phyloP scores from a whole-genome alignment of 2,888 invertebrate genomes.

The Nymphalis urticae region DNA sequence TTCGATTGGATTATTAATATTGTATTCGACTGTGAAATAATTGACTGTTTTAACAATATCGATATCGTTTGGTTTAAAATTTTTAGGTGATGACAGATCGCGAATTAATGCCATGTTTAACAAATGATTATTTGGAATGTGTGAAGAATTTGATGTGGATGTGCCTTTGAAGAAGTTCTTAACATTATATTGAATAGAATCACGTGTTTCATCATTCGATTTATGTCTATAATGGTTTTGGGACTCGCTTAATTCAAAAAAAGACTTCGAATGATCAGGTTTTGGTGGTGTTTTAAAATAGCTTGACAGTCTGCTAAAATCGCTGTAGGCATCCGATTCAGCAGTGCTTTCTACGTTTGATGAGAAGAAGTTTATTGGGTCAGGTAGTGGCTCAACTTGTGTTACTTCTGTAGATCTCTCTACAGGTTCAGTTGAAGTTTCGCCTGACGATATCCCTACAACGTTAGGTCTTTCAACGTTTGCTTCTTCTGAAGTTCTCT shows the following conservation, averaged over 20 bases:
- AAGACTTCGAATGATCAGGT: slow-evolving; percentile 70
- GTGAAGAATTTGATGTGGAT: slow-evolving; percentile 25
- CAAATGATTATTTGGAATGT: slow-evolving; percentile 48
- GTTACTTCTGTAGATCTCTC: slow-evolving; percentile 20
- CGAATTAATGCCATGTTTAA: slow-evolving; percentile 56
- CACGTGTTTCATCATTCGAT: slow-evolving; percentile 28
- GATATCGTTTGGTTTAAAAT: slow-evolving; percentile 46
- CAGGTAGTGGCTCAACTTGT: slow-evolving; percentile 46
- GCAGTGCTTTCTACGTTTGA: slow-evolving; percentile 40
- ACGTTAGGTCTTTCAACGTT: slow-evolving; percentile 48
- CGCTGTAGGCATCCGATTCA: slow-evolving; percentile 41
- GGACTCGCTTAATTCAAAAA: slow-evolving; percentile 77
- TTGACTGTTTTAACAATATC: slow-evolving; percentile 60
- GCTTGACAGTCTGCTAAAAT: slow-evolving; percentile 67
- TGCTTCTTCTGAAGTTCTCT: slow-evolving; percentile 18
- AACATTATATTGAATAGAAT: slow-evolving; percentile 30
- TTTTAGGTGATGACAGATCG: slow-evolving; percentile 63
- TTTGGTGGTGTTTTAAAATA: slow-evolving; percentile 65
- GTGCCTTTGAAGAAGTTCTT: slow-evolving; percentile 38
- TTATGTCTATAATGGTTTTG: slow-evolving; percentile 71
- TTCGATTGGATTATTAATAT: slow-evolving; percentile 40
- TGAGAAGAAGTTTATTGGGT: slow-evolving; percentile 63
- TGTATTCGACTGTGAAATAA: slow-evolving; percentile 65
- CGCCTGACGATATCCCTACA: too few relatives aligned
- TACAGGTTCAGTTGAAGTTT: slow-evolving; percentile 17